phyloP scores from a whole-genome alignment of 1,140 invertebrate genomes.

The Limonius californicus region DNA sequence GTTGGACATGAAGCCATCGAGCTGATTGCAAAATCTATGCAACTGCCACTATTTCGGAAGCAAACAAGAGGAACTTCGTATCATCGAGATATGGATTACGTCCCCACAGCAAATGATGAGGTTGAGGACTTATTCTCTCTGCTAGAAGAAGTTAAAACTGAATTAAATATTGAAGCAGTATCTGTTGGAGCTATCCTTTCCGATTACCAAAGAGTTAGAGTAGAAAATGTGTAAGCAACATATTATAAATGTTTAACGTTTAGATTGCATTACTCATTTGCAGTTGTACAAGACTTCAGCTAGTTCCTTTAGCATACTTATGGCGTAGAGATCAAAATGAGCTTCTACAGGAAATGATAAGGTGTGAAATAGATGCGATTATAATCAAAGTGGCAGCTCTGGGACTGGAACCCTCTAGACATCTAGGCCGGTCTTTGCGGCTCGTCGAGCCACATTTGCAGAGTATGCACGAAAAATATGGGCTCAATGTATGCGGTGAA shows the following conservation, averaged over 20 bases:
- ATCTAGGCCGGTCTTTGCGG: conserved; percentile 82
- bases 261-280: conserved; percentile 12
- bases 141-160: conserved; percentile 77
- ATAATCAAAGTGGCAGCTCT: conserved; percentile 95
- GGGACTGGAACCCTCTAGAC: conserved; percentile 78
- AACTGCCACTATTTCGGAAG: conserved; percentile 83
- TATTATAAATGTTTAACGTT: conserved; percentile 9
- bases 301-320: conserved; percentile 87
- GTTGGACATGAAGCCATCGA: conserved; percentile 94
- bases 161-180: conserved; percentile 83
- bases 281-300: conserved; percentile 84
- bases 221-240: conserved; percentile 90
- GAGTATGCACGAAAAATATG: conserved; percentile 90
- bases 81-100: conserved; percentile 70
- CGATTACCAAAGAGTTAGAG: conserved; percentile 94
- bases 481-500: conserved; percentile 96
- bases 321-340: conserved; percentile 93
- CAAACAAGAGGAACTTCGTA: conserved; percentile 52
- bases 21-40: conserved; percentile 90
- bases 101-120: conserved; percentile 86
- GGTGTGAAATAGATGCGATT: conserved; percentile 86
- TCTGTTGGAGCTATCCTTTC: conserved; percentile 96
- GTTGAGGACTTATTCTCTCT: conserved; percentile 96
- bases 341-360: conserved; percentile 96
- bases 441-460: conserved; percentile 82